Evolutionary conservation across 2,888 invertebrate species (phyloP), one percentile per base, ranked within the genome.

Genomic region (Polyploca ridens): DNA sequence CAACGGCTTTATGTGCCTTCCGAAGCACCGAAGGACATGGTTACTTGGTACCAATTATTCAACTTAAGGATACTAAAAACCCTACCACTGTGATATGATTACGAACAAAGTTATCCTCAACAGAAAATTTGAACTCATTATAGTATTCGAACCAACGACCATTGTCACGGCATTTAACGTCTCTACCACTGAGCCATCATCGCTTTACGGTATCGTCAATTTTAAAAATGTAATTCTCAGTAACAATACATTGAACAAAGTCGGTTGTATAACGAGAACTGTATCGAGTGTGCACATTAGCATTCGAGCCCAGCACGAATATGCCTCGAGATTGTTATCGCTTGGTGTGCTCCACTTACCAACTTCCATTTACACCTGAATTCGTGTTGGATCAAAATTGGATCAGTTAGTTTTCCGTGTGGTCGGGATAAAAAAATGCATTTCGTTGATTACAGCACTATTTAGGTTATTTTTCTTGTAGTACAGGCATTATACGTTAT

Each of bases 241-340:
- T 41, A 61, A 41, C 0, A 27, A 35, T 33, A 35, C 35, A 33
- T 35, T 59, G 14, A 35, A 59, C 33, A 35, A 38, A 60, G 61
- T 61, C 27, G 44, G 19, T 41, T 8, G 41, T 44, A 44, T 72
- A 82, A 78, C 79, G 79, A 78, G 75, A 67, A 67, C 73, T 71
- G 75, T 80, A 81, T 80, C 80, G 75, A 71, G 70, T 68, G 78
- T 66, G 75, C 77, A 69, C 81, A 84, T 85, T 84, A 82, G 83
- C 79, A 84, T 85, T 79, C 83, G 79, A 58, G 10, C 67, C 76
- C 69, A 74, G 77, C 73, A 74, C 78, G 76, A 80, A 79, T 82
- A 79, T 77, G 78, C 75, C 76, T 73, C 75, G 73, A 78, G 85
- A 85, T 86, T 85, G 84, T 85, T 86, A 85, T 85, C 83, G 77